phyloP scores from a whole-genome alignment of 1,140 invertebrate species.

The Pseudoatta argentina region DNA sequence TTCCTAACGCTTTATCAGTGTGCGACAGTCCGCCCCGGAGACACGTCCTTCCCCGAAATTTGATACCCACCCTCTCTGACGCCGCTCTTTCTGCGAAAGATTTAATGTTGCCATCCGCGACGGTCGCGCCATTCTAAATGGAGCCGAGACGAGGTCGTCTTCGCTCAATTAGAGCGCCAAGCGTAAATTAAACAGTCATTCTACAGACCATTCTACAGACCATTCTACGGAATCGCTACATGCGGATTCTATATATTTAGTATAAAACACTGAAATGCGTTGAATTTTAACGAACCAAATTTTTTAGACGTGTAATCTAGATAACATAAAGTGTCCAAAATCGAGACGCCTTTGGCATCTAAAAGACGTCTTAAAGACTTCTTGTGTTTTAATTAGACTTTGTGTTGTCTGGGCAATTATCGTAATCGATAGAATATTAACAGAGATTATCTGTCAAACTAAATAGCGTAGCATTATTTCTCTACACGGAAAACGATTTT shows the following conservation, averaged over 20 bases:
- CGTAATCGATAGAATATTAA: not conserved
- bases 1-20: slow-evolving; percentile 69
- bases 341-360: too few species aligned
- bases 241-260: not conserved
- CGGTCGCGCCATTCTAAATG: slow-evolving; percentile 40
- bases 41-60: slow-evolving; percentile 63
- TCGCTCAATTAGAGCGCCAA: slow-evolving; percentile 48
- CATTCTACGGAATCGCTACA: not conserved
- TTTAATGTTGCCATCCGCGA: slow-evolving; percentile 52
- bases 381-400: too few species aligned
- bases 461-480: not conserved
- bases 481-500: not conserved
- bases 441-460: not conserved
- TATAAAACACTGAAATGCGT: not conserved
- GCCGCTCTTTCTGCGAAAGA: slow-evolving; percentile 54
- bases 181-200: slow-evolving; percentile 12
- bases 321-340: too few species aligned
- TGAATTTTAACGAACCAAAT: not conserved
- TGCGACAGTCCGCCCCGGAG: slow-evolving; percentile 68
- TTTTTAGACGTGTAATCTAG: not conserved
- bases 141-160: slow-evolving; percentile 9
- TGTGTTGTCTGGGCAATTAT: not conserved
- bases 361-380: too few species aligned
- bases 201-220: not conserved
- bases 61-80: slow-evolving; percentile 48